phyloP scores from a whole-genome alignment of 2,797 vertebrate species.

The Thalassophryne amazonica region DNA sequence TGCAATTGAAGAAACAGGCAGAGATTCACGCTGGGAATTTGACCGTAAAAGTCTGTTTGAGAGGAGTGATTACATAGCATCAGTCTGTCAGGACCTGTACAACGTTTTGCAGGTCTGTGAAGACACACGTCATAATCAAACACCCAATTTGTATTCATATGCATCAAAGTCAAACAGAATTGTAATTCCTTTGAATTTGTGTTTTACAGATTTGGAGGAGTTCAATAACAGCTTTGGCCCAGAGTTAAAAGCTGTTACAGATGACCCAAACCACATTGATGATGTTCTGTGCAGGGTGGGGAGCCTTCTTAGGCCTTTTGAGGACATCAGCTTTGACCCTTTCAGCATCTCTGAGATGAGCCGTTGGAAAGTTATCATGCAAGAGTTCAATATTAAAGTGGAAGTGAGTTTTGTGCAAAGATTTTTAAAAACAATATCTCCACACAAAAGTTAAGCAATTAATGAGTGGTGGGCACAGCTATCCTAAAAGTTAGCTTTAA shows the following conservation, averaged over 20 bases:
- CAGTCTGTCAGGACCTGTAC: constrained; percentile 86
- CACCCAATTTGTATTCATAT: no score
- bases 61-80: constrained; percentile 88
- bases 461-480: no score
- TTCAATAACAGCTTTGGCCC: constrained; percentile 88
- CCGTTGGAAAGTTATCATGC: constrained; percentile 84
- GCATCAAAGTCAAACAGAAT: no score
- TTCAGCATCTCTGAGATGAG: constrained; percentile 76
- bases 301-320: constrained; percentile 78
- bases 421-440: no score
- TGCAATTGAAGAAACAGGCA: constrained; percentile 84
- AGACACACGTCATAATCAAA: background rate
- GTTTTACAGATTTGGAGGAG: constrained; percentile 84
- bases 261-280: constrained; percentile 81
- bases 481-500: no score
- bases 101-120: constrained; percentile 83
- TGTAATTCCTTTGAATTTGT: constrained; percentile 1
- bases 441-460: no score
- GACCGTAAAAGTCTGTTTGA: constrained; percentile 89
- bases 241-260: constrained; percentile 86
- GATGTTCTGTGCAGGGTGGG: constrained; percentile 82
- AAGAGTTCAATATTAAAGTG: constrained; percentile 83
- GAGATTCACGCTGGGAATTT: constrained; percentile 90
- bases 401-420: constrained; percentile 69
- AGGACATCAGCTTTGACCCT: constrained; percentile 82